phyloP scores from a whole-genome alignment of 2,797 vertebrate genomes.

The Aotus griseimembra region DNA sequence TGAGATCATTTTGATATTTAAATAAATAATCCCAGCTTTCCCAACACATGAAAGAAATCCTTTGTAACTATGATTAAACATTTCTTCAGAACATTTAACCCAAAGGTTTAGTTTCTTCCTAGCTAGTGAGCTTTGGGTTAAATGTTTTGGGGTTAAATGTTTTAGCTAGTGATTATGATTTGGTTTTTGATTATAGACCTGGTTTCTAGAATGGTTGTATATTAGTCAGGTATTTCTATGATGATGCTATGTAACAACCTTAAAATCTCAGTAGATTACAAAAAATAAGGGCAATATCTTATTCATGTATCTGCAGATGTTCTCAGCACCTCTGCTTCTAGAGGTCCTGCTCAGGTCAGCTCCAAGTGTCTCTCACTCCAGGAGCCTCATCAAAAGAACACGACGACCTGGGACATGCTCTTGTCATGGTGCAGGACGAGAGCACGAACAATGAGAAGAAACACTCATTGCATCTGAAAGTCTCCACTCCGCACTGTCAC shows the following conservation, averaged over 20 bases:
- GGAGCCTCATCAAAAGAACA: background rate
- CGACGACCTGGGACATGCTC: background rate
- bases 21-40: background rate
- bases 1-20: constrained; percentile 11
- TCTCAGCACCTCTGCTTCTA: background rate
- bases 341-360: background rate
- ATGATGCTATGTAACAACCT: background rate
- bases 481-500: background rate
- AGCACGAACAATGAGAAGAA: background rate
- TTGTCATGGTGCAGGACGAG: background rate
- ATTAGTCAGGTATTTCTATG: background rate
- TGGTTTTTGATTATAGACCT: background rate
- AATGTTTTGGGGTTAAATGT: background rate
- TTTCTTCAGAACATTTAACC: background rate
- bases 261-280: background rate
- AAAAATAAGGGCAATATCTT: background rate
- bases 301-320: background rate
- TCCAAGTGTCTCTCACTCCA: background rate
- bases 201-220: background rate
- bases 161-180: background rate
- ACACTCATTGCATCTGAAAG: background rate
- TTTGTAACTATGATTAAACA: background rate
- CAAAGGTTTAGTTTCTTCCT: background rate
- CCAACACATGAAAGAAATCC: constrained; percentile 9
- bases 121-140: background rate